Percentiles rank a stretch among this genome's conserved stretches.
Evolutionary conservation across 23 tunicate species (phyloP).

Genomic region (Oikopleura albicans): DNA sequence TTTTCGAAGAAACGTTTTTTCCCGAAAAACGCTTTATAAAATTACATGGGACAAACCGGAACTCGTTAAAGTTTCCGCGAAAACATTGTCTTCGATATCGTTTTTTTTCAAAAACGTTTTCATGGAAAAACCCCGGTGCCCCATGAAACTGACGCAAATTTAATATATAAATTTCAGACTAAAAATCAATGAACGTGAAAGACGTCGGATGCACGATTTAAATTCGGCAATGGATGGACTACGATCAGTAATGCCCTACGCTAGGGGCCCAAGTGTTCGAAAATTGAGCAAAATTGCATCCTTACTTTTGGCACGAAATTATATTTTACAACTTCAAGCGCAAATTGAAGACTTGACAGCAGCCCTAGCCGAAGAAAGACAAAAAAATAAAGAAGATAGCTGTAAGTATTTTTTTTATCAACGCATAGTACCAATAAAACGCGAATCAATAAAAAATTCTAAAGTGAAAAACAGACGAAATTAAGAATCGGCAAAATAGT

Average conservation of each 20-base stretch:
- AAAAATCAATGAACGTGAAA: constrained; percentile 29
- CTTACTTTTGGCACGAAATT: constrained; percentile 21
- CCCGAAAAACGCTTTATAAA: too few relatives aligned
- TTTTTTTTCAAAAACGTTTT: too few relatives aligned
- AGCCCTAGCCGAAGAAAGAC: neutral
- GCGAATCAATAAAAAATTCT: neutral
- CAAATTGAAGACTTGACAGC: constrained; percentile 21
- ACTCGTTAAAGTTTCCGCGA: too few relatives aligned
- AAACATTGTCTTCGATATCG: too few relatives aligned
- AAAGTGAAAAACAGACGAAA: too few relatives aligned
- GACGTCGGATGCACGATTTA: constrained; percentile 29
- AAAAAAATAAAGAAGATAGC: neutral
- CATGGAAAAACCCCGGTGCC: too few relatives aligned
- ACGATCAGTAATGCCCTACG: constrained; percentile 20
- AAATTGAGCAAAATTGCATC: constrained; percentile 28
- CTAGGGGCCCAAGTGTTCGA: neutral
- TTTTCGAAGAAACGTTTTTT: too few relatives aligned
- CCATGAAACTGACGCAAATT: too few relatives aligned
- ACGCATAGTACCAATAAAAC: too few relatives aligned
- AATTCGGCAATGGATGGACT: constrained; percentile 25
- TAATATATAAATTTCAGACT: constrained; percentile 3
- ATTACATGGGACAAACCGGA: too few relatives aligned
- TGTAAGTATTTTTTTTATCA: neutral
- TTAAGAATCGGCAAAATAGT: too few relatives aligned
- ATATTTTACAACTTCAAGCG: constrained; percentile 21